These are phyloP conservation scores for Tribolium madens DNA, from an alignment of 1,140 invertebrate genomes.

Conservation along the genomic window DNA sequence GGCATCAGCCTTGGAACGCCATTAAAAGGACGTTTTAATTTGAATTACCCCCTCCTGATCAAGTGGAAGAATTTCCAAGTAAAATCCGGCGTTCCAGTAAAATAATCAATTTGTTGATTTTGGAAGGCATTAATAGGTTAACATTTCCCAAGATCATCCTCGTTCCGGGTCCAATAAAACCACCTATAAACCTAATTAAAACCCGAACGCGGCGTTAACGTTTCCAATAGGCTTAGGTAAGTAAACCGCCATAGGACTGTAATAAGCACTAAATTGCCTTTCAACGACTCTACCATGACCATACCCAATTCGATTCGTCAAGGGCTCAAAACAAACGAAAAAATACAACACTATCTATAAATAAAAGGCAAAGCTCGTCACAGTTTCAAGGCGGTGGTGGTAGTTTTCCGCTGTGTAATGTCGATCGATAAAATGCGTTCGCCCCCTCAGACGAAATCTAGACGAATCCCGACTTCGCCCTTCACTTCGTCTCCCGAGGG, in stretches of 20 bases:
- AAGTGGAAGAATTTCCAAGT: not conserved
- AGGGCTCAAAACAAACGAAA: not conserved
- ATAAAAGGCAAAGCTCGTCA: slow-evolving; percentile 13
- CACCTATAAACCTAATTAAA: slow-evolving; percentile 14
- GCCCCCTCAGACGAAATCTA: slow-evolving; percentile 26
- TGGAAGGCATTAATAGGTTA: slow-evolving; percentile 20
- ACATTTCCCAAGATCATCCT: not conserved
- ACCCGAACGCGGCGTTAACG: not conserved
- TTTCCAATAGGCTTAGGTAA: not conserved
- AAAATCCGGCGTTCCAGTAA: not conserved
- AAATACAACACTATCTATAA: not conserved
- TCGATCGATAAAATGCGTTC: slow-evolving; percentile 36
- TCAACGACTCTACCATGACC: not conserved
- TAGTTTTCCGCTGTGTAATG: slow-evolving; percentile 38
- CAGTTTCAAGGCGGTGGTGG: slow-evolving; percentile 5
- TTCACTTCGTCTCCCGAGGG: not conserved
- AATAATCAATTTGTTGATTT: not conserved
- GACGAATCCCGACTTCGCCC: slow-evolving; percentile 10
- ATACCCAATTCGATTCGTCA: not conserved
- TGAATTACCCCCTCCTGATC: not conserved
- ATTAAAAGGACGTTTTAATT: slow-evolving; percentile 19
- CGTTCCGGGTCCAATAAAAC: slow-evolving; percentile 25
- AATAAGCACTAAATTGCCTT: not conserved
- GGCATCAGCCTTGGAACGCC: not conserved
- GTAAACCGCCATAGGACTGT: not conserved